Percentiles rank a stretch among this genome's conserved stretches.
Evolutionary conservation across 2,113 vertebrate species (phyloP).

Genomic region (Albula glossodonta): DNA sequence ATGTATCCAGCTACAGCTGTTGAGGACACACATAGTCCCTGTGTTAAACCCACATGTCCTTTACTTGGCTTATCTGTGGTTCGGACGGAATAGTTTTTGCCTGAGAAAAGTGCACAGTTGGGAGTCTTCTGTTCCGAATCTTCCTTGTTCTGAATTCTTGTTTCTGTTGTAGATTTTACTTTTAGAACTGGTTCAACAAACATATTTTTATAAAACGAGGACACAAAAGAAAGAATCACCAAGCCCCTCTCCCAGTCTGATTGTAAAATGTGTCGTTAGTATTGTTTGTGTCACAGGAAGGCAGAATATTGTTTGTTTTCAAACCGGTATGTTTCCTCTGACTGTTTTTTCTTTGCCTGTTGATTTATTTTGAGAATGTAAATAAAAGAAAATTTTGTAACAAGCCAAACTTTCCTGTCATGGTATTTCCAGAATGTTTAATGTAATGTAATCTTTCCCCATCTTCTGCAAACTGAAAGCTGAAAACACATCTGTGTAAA

Average conservation of each 20-base stretch:
- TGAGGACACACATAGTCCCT: too few species aligned
- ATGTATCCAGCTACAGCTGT: too few species aligned
- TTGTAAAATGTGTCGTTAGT: slow-evolving; percentile 37
- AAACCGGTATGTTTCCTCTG: slow-evolving; percentile 32
- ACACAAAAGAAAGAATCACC: background rate
- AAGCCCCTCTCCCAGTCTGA: slow-evolving; percentile 5
- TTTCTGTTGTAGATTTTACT: background rate
- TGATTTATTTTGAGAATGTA: slow-evolving; percentile 63
- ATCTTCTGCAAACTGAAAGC: too few species aligned
- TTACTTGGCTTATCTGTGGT: too few species aligned
- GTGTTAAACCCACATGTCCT: too few species aligned
- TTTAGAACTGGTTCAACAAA: slow-evolving; percentile 7
- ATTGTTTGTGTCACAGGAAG: slow-evolving; percentile 25
- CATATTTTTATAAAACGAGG: background rate
- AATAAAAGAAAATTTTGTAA: slow-evolving; percentile 74
- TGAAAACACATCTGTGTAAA: too few species aligned
- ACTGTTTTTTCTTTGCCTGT: slow-evolving; percentile 42
- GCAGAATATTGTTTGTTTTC: slow-evolving; percentile 29
- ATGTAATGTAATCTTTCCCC: too few species aligned
- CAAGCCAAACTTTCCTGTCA: slow-evolving; percentile 29
- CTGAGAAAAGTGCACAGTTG: too few species aligned
- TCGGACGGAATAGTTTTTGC: too few species aligned
- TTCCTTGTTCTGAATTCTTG: too few species aligned
- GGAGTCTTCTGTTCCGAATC: too few species aligned
- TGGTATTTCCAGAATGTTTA: slow-evolving; percentile 1